Conservation (phyloP, 2,888 invertebrate species). For the Dryadula phaetusa region DNA sequence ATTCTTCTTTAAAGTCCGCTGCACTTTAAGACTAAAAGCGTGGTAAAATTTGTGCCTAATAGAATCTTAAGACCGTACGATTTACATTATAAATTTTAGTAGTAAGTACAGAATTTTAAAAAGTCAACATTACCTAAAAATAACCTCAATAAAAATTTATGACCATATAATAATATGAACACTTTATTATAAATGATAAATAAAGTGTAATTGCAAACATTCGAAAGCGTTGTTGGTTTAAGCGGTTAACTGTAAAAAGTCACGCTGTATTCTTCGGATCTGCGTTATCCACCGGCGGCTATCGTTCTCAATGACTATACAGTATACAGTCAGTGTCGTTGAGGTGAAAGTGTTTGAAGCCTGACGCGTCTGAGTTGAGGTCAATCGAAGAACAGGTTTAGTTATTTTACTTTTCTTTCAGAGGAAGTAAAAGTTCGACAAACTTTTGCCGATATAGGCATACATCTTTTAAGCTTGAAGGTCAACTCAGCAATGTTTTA, state of each 20-base stretch:
- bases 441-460: slow-evolving; percentile 31
- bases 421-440: slow-evolving; percentile 69
- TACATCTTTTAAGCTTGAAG: slow-evolving; percentile 32
- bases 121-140: too few relatives aligned
- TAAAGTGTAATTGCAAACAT: slow-evolving; percentile 4
- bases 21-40: too few relatives aligned
- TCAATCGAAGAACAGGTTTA: slow-evolving; percentile 72
- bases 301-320: slow-evolving; percentile 29
- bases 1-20: too few relatives aligned
- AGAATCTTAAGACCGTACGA: too few relatives aligned
- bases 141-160: neutral
- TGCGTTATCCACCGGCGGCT: slow-evolving; percentile 24
- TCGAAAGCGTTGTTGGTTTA: slow-evolving; percentile 37
- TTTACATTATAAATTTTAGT: too few relatives aligned
- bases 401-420: slow-evolving; percentile 64
- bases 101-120: too few relatives aligned
- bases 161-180: neutral
- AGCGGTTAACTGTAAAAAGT: slow-evolving; percentile 37
- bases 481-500: slow-evolving; percentile 24
- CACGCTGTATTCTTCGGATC: slow-evolving; percentile 33
- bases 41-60: too few relatives aligned
- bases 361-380: slow-evolving; percentile 64
- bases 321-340: slow-evolving; percentile 48
- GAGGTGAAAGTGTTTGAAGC: slow-evolving; percentile 71
- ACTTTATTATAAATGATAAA: neutral